phyloP scores from a whole-genome alignment of 2,113 vertebrate genomes.

The Maylandia zebra region DNA sequence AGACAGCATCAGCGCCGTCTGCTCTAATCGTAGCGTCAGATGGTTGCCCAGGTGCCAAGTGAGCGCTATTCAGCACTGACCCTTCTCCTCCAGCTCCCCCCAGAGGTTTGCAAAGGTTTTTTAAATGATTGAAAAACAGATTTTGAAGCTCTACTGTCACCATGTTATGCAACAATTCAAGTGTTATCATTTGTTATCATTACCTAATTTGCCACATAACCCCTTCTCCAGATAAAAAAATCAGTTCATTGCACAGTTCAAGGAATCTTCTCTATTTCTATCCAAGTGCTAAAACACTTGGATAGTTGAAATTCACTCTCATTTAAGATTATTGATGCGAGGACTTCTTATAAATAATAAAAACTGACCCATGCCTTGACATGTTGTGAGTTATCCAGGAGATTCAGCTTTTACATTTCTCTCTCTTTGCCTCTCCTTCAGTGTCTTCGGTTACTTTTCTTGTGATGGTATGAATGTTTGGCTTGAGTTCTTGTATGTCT shows the following conservation, averaged over 20 bases:
- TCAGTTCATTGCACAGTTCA: not conserved
- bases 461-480: not conserved
- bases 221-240: not conserved
- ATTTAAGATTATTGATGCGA: not conserved
- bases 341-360: not conserved
- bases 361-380: not conserved
- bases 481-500: not conserved
- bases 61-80: not conserved
- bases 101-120: not conserved
- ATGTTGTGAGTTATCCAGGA: not conserved
- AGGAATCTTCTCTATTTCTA: not conserved
- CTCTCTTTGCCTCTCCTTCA: not conserved
- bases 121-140: not conserved
- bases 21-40: slow-evolving; percentile 11
- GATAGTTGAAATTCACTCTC: not conserved
- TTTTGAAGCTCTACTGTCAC: not conserved
- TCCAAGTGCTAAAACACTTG: not conserved
- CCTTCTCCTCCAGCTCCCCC: not conserved
- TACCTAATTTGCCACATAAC: not conserved
- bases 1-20: slow-evolving; percentile 32
- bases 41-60: slow-evolving; percentile 37
- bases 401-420: fast-evolving
- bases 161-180: not conserved
- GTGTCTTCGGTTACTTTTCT: not conserved
- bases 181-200: not conserved